Conservation (phyloP, 2,113 vertebrate species). For the Rhizomys pruinosus region DNA sequence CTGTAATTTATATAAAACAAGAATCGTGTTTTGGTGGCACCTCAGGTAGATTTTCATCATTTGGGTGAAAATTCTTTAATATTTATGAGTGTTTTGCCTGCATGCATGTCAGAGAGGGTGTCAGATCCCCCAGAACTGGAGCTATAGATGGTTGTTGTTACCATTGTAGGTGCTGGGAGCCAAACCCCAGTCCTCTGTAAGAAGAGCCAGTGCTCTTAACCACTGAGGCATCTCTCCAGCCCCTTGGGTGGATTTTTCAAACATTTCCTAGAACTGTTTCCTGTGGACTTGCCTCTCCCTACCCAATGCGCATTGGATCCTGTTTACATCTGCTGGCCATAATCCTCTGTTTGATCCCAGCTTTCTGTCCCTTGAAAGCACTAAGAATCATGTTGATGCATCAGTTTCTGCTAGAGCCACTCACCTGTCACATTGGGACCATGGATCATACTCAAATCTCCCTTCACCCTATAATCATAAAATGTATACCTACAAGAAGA, state of each 20-base stretch:
- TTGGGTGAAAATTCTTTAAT: not conserved
- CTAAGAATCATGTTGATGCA: slow-evolving; percentile 93
- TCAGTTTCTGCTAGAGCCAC: slow-evolving; percentile 98
- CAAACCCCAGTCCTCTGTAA: too few relatives aligned
- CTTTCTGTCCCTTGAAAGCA: slow-evolving; percentile 75
- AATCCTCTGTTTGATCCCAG: slow-evolving; percentile 46
- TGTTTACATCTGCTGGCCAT: not conserved
- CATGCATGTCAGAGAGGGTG: too few relatives aligned
- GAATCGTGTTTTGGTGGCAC: not conserved
- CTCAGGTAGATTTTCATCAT: not conserved
- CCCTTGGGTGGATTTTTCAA: not conserved
- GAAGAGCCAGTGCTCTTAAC: too few relatives aligned
- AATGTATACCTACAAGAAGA: slow-evolving; percentile 98
- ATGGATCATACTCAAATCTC: slow-evolving; percentile 97
- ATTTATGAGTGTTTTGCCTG: too few relatives aligned
- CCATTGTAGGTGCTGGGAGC: too few relatives aligned
- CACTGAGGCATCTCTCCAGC: too few relatives aligned
- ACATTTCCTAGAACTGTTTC: not conserved
- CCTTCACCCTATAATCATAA: slow-evolving; percentile 94
- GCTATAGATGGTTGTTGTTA: too few relatives aligned
- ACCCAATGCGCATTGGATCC: too few relatives aligned
- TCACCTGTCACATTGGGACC: slow-evolving; percentile 99
- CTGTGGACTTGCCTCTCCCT: not conserved
- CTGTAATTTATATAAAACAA: too few relatives aligned
- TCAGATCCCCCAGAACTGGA: too few relatives aligned